A percentile compares a stretch with the other conserved stretches of the same genome.
Evolutionary conservation across 2,888 invertebrate genomes (phyloP).

Genomic region (Aspidapion aeneum): DNA sequence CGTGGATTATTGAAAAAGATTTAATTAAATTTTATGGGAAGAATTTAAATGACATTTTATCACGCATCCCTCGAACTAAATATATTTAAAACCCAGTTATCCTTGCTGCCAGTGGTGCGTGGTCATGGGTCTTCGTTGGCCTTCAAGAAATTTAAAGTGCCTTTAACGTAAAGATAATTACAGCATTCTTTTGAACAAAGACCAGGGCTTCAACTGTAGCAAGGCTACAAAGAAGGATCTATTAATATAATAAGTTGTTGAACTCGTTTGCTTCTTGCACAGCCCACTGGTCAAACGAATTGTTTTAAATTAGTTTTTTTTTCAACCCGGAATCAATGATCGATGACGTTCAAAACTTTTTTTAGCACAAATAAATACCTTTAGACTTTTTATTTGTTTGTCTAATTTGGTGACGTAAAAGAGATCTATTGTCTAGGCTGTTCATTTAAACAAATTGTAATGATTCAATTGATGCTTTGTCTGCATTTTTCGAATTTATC

Average conservation of each 20-base stretch:
- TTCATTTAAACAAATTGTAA: not conserved
- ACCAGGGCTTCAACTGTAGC: not conserved
- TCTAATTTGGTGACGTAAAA: not conserved
- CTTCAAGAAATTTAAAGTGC: not conserved
- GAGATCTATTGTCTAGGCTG: not conserved
- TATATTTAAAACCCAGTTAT: too few relatives aligned
- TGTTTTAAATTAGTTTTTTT: not conserved
- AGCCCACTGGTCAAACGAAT: not conserved
- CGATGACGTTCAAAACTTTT: not conserved
- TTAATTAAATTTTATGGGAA: too few relatives aligned
- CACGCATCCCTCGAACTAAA: too few relatives aligned
- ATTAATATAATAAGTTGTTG: not conserved
- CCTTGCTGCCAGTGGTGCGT: too few relatives aligned
- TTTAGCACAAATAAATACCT: not conserved
- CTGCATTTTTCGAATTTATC: too few relatives aligned
- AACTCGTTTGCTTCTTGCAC: not conserved
- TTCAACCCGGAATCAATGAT: not conserved
- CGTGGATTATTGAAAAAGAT: too few relatives aligned
- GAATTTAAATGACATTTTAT: too few relatives aligned
- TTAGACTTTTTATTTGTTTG: not conserved
- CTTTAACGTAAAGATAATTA: not conserved
- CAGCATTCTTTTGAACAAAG: not conserved
- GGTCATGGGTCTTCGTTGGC: too few relatives aligned
- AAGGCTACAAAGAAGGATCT: not conserved
- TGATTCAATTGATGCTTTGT: not conserved